Base-by-base conservation (phyloP, 2,797 vertebrate species). In the Xyrichtys novacula region DNA sequence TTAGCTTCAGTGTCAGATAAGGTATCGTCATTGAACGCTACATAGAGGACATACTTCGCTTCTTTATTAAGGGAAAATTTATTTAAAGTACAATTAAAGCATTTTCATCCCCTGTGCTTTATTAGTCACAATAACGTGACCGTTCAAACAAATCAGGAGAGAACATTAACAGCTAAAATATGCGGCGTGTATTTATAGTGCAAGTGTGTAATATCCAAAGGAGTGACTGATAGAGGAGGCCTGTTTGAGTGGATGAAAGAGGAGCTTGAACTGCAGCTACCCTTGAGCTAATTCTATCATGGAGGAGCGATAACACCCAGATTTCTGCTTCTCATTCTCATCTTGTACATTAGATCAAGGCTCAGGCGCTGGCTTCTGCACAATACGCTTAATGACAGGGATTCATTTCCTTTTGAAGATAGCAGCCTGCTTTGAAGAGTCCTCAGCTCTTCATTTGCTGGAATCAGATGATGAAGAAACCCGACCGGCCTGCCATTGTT, bases 241-340 rank as follows among this genome's bases (percentile, higher is more conserved):
- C 28, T 53, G 63, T 69, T 70, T 71, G 53, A 77, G 65, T 25
- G 57, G 83, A 92, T 93, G 77, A 92, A 91, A 88, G 77, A 50
- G 36, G 52, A 71, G 55, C 57, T 48, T 81, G 76, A 87, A 80
- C 84, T 58, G 65, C 74, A 40, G 81, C 71, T 73, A 31, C 65
- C 91, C 79, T 80, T 80, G 65, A 89, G 89, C 84, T 85, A 81
- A 84, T 90, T 88, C 74, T 71, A 72, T 87, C 74, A 77, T 22
- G 57, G 48, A n/a, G 44, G 22, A 53, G 67, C 84, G 87, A 89
- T 83, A 90, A 78, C 40, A 84, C 47, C 69, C 69, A 72, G 71
- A 69, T 85, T 73, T 80, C 80, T 71, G 52, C 79, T 86, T 84
- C 85, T 81, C 74, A 74, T 87, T 90, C 80, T 65, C 64, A 78